Base-by-base conservation (phyloP, 1,140 invertebrate genomes). In the Drosophila biarmipes region DNA sequence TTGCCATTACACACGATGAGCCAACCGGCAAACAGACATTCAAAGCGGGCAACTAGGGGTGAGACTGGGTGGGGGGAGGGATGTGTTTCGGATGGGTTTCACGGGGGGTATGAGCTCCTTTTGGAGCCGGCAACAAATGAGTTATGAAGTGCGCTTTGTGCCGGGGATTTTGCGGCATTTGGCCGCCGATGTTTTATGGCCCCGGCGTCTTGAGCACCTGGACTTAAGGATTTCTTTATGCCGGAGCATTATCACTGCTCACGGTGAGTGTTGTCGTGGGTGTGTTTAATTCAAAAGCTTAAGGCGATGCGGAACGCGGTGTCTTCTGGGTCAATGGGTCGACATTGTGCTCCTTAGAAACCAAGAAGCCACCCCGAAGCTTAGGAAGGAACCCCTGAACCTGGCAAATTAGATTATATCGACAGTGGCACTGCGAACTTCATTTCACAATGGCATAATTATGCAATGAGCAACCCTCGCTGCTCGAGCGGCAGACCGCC, bases 361-460 rank as follows among this genome's bases (percentile, higher is more conserved):
- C 19, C 7, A 12, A 17, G n/a, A 48, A 46, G 66, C 57, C 46
- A 53, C 73, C 66, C 77, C 56, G 37, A 53, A 38, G 3, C 3
- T 4, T 24, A 24, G 5, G 24, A 24, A 24, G 5, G 24, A 24
- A 35, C 34, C 48, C 46, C 12, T 8, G 53, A 17, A 31, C 35
- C 34, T 37, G 5, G 21, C 78, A 82, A 87, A 87, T 87, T 87
- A 89, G 84, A 87, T 89, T 87, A 87, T 72, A 87, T 87, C 82
- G 61, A 55, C 58, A 56, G 56, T 46, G 45, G 66, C 76, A 85
- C 58, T 80, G 72, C 68, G 59, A 86, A 85, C 81, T 85, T 82
- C 82, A 82, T 82, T 79, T 75, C 63, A 89, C 84, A 87, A 89
- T 84, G 79, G 67, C 79, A 87, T 87, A 87, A 87, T 89, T 87